Percentiles rank a stretch among this genome's conserved stretches.
Conservation (phyloP, 1,140 invertebrate genomes). For the Lordiphosa mommai region DNA sequence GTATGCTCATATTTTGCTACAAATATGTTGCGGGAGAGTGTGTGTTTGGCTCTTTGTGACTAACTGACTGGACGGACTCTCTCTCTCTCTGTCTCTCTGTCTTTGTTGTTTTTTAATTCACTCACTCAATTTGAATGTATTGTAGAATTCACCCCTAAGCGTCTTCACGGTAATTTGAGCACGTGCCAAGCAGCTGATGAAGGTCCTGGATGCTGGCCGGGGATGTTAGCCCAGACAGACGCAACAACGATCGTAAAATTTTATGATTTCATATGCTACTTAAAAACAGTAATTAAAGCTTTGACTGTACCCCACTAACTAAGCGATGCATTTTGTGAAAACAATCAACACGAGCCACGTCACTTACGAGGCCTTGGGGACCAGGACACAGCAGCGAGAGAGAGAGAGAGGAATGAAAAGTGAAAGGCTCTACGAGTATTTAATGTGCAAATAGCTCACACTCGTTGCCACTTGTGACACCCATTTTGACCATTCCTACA, state of each 20-base stretch:
- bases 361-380: constrained; percentile 68
- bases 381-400: constrained; percentile 16
- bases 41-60: not conserved
- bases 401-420: constrained; percentile 50
- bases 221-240: no score
- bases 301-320: constrained; percentile 32
- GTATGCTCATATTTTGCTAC: constrained; percentile 71
- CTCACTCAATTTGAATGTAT: constrained; percentile 73
- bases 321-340: constrained; percentile 11
- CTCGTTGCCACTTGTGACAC: constrained; percentile 22
- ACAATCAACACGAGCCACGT: constrained; percentile 58
- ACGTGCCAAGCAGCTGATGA: constrained; percentile 58
- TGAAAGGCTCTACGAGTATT: constrained; percentile 62
- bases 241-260: constrained; percentile 66
- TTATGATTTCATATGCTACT: constrained; percentile 61
- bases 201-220: not conserved
- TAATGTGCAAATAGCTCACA: constrained; percentile 73
- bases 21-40: constrained; percentile 30
- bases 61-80: no score
- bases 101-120: constrained; percentile 65
- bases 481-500: constrained; percentile 11
- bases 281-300: constrained; percentile 9
- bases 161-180: constrained; percentile 77
- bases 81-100: constrained; percentile 9
- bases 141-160: constrained; percentile 75